phyloP scores from a whole-genome alignment of 2,888 invertebrate species.

The Terebella lapidaria region DNA sequence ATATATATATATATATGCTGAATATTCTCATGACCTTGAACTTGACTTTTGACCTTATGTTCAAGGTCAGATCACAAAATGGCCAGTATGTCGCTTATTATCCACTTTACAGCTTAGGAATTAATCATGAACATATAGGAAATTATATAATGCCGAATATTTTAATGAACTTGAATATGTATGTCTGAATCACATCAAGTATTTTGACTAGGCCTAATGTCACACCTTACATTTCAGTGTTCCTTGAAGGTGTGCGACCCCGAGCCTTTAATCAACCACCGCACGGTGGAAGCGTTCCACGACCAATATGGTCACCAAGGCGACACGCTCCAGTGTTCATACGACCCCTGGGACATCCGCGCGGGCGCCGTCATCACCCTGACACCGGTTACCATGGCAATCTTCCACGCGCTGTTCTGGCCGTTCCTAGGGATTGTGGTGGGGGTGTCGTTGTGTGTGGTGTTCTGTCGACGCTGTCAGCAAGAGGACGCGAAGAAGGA shows the following conservation, averaged over 20 bases:
- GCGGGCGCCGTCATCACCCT: constrained; percentile 16
- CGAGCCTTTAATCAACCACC: constrained; percentile 9
- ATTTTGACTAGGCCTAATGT: background rate
- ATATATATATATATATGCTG: too few relatives aligned
- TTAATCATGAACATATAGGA: too few relatives aligned
- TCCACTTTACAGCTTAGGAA: too few relatives aligned
- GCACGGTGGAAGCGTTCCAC: constrained; percentile 14
- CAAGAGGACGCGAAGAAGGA: background rate
- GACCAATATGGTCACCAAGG: constrained; percentile 12
- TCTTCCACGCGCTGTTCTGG: constrained; percentile 22
- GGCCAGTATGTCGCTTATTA: too few relatives aligned
- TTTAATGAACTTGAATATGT: too few relatives aligned
- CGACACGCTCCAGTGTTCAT: constrained; percentile 9
- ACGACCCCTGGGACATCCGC: constrained; percentile 15
- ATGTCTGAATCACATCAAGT: too few relatives aligned
- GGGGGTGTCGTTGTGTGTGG: constrained; percentile 13
- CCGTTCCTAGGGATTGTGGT: constrained; percentile 13
- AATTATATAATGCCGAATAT: too few relatives aligned
- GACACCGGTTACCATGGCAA: constrained; percentile 7
- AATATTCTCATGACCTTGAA: too few relatives aligned
- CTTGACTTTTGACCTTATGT: too few relatives aligned
- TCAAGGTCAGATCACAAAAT: too few relatives aligned
- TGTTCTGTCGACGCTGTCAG: constrained; percentile 18
- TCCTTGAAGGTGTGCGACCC: constrained; percentile 16
- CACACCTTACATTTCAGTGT: constrained; percentile 14